phyloP scores from a whole-genome alignment of 2,888 invertebrate species.

The Incurvaria masculella region DNA sequence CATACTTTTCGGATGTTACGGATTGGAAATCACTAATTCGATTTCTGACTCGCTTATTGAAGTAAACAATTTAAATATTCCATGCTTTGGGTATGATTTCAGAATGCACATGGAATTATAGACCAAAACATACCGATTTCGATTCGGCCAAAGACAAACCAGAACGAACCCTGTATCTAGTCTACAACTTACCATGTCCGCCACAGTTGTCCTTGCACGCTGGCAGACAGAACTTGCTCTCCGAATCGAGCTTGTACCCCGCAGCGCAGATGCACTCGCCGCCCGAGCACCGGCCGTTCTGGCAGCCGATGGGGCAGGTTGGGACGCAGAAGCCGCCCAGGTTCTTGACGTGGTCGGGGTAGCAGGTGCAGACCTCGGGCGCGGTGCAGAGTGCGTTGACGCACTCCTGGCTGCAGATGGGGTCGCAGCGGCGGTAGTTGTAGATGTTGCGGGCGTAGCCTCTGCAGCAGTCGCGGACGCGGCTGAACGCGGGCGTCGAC shows the following conservation, averaged over 20 bases:
- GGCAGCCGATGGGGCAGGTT: constrained; percentile 66
- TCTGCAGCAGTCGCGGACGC: constrained; percentile 67
- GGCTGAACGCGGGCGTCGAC: constrained; percentile 61
- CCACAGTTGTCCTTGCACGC: constrained; percentile 52
- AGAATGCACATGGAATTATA: no score
- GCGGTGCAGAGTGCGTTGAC: constrained; percentile 62
- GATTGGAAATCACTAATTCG: no score
- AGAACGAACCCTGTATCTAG: not conserved
- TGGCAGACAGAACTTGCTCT: constrained; percentile 60
- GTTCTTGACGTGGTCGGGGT: constrained; percentile 58
- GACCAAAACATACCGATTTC: no score
- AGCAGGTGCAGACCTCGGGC: constrained; percentile 62
- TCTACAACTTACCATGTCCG: constrained; percentile 32
- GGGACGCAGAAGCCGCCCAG: constrained; percentile 55
- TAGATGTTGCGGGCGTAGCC: constrained; percentile 64
- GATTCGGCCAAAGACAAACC: no score
- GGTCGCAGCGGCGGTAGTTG: constrained; percentile 55
- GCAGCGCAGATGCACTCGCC: constrained; percentile 63
- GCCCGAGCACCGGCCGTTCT: constrained; percentile 61
- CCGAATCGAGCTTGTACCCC: constrained; percentile 53
- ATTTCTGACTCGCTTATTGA: no score
- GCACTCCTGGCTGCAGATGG: constrained; percentile 60
- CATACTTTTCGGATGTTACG: no score
- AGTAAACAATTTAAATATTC: no score
- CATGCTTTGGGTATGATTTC: no score